Base-by-base conservation (phyloP, 2,797 vertebrate genomes). In the Heterohyrax brucei region DNA sequence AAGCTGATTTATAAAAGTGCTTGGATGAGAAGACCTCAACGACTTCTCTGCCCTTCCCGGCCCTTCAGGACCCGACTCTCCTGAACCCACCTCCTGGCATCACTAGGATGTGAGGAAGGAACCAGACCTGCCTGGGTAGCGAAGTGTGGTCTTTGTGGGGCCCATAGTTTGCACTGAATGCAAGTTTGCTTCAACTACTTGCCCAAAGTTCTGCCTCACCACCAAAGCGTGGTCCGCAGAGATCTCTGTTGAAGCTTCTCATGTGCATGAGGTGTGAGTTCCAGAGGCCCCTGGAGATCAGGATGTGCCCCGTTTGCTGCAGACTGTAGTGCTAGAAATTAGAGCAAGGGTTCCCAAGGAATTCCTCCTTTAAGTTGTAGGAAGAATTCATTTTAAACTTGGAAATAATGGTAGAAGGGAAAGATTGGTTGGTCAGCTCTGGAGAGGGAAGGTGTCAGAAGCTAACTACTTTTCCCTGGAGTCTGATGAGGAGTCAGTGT, bases 401-500 rank as follows among this genome's bases (percentile, higher is more conserved):
- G 78, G 30, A 66, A 87, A 90, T 73, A 82, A 18, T 82, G 56
- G 85, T 48, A 83, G 87, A 80, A 94, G 81, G 87, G 66, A 93
- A 83, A 96, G 53, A 81, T 56, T 92, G 92, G 79, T 68, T 95
- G 96, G 93, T 73, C 96, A 97, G 78, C 59, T 94, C 96, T n/a
- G 0, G 0, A 91, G 82, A 94, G 96, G 97, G 97, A 98, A 98
- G 98, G 98, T 98, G 98, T 98, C 98, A 97, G 98, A 95, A 99
- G 99, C 98, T 98, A 97, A 98, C 76, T 91, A 98, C 99, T 99
- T 99, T 99, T 99, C 99, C 97, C 99, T 98, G 88, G 98, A 99
- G 99, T 99, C 99, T 99, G 99, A 99, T 99, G 99, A 96, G 98
- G 98, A 97, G 98, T 98, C 98, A 99, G 99, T 99, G 98, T 99